These are phyloP conservation scores for Ypsolopha sequella DNA, from an alignment of 2,888 invertebrate genomes.

Conservation along the genomic window DNA sequence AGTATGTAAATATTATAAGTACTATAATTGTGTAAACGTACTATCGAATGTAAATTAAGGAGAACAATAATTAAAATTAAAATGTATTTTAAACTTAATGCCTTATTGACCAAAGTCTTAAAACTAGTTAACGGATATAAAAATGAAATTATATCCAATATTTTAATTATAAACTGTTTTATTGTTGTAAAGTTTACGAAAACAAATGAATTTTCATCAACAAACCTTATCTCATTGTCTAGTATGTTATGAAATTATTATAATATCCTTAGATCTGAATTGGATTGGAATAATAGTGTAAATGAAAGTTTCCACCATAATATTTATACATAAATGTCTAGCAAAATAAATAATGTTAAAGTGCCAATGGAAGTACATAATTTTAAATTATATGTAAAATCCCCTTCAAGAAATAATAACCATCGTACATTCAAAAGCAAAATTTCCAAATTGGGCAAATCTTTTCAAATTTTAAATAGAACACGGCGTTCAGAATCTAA, in stretches of 20 bases:
- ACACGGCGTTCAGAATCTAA: too few species aligned
- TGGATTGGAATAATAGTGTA: neutral
- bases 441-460: neutral
- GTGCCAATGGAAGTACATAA: neutral
- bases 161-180: conserved; percentile 57
- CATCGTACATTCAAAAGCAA: neutral
- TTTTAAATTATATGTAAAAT: neutral
- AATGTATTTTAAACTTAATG: conserved; percentile 69
- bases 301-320: conserved; percentile 2
- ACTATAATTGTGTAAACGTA: conserved; percentile 51
- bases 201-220: conserved; percentile 44
- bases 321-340: neutral
- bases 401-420: neutral
- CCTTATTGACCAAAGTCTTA: conserved; percentile 72
- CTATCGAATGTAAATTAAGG: conserved; percentile 59
- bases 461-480: too few species aligned
- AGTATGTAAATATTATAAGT: conserved; percentile 43
- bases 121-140: conserved; percentile 63
- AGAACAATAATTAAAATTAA: conserved; percentile 68
- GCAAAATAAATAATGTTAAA: neutral
- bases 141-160: conserved; percentile 44
- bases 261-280: conserved; percentile 1
- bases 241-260: conserved; percentile 3
- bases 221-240: conserved; percentile 52
- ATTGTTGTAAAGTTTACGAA: conserved; percentile 64